These are phyloP conservation scores for Ectropis grisescens DNA, from an alignment of 1,140 invertebrate genomes.

Conservation along the genomic window DNA sequence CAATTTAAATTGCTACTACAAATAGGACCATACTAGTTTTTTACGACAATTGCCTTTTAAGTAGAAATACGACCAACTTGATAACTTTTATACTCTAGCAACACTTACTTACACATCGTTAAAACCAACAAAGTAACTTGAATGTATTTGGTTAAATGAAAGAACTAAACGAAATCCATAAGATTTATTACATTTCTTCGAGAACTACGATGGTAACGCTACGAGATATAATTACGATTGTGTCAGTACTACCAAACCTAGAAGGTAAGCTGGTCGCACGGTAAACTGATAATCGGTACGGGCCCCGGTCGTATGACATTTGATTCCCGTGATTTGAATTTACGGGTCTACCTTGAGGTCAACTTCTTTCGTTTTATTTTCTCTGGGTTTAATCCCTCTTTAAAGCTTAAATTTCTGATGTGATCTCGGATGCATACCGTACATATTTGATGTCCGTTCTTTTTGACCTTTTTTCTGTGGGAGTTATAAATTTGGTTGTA, in stretches of 20 bases:
- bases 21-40: too few species aligned
- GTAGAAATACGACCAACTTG: too few species aligned
- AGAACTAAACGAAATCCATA: too few species aligned
- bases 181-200: too few species aligned
- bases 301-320: constrained; percentile 38
- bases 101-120: constrained; percentile 10
- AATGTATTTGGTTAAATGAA: too few species aligned
- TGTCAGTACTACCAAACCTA: too few species aligned
- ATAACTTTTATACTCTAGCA: constrained; percentile 8
- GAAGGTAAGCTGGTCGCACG: too few species aligned
- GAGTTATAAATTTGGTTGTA: constrained; percentile 29
- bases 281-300: constrained; percentile 16
- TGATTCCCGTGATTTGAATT: constrained; percentile 58
- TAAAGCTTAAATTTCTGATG: constrained; percentile 61
- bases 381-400: constrained; percentile 31
- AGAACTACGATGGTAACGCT: too few species aligned
- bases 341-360: constrained; percentile 44
- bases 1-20: too few species aligned
- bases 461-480: constrained; percentile 38
- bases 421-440: constrained; percentile 61
- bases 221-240: too few species aligned
- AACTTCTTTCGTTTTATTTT: constrained; percentile 25
- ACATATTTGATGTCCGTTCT: constrained; percentile 62
- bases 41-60: too few species aligned
- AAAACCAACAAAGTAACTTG: too few species aligned